Base-by-base conservation (phyloP, 2,888 invertebrate species). In the Hypolimnas misippus region DNA sequence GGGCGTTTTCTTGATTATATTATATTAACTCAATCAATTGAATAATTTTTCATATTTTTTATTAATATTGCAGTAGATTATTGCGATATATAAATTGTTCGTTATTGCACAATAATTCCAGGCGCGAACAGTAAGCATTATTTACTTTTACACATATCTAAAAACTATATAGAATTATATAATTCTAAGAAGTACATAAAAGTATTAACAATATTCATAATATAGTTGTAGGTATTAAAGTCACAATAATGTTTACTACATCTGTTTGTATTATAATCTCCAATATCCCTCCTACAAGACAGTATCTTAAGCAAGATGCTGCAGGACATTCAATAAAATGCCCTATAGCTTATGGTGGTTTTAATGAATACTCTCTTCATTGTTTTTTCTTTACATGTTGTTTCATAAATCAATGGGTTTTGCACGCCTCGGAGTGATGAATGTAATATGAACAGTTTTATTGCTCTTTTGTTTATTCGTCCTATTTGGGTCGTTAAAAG, bases 221-320 rank as follows among this genome's bases (percentile, higher is more conserved):
- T n/a, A n/a, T n/a, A n/a, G n/a, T n/a, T n/a, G n/a, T n/a, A n/a
- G n/a, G n/a, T n/a, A 49, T 35, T 25, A 19, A 61, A 4, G 25
- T n/a, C 14, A 17, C 3, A 6, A 21, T 10, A 10, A 7, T 3
- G n/a, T 21, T 46, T 52, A 52, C 12, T 46, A 29, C 38, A 10
- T 71, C 71, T 71, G 65, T 54, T 60, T 12, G 3, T 31, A 49
- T 2, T 12, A 10, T 57, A 61, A 8, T 70, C 70, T 68, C 58
- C 38, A 62, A 8, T 57, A 56, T 65, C 63, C 63, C 67, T 68
- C 57, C 65, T 65, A 66, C 67, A 64, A 63, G 65, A 59, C 63
- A 66, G 67, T 66, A 66, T 57, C 63, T 60, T 60, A 60, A 60
- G 55, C 62, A 46, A 62, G 65, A 65, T 56, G 65, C 59, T 63